These are phyloP conservation scores for Venturia canescens DNA, from an alignment of 1,140 invertebrate genomes.

Conservation along the genomic window DNA sequence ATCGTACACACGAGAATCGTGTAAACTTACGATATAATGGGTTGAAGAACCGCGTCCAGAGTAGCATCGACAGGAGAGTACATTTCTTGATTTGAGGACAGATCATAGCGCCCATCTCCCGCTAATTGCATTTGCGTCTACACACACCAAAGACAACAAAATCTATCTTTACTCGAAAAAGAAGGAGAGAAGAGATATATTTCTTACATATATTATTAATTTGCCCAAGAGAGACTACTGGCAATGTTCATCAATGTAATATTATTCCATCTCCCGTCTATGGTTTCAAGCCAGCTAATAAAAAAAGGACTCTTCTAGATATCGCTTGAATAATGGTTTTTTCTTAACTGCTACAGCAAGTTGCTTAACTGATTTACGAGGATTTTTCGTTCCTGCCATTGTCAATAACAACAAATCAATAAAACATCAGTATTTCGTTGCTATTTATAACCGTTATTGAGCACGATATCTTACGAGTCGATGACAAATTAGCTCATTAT, in stretches of 20 bases:
- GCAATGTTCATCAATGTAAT: background rate
- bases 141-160: conserved; percentile 69
- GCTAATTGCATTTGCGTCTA: conserved; percentile 76
- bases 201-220: background rate
- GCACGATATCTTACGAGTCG: background rate
- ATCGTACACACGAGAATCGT: conserved; percentile 27
- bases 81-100: conserved; percentile 74
- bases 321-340: background rate
- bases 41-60: conserved; percentile 75
- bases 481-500: background rate
- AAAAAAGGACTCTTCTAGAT: background rate
- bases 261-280: background rate
- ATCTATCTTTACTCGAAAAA: conserved; percentile 29
- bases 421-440: background rate
- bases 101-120: conserved; percentile 73
- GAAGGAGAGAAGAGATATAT: background rate
- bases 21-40: conserved; percentile 76
- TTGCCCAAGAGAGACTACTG: conserved; percentile 1
- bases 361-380: too few relatives aligned
- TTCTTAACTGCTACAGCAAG: too few relatives aligned
- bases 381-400: too few relatives aligned
- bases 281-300: background rate
- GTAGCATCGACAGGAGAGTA: conserved; percentile 72
- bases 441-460: background rate
- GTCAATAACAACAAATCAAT: too few relatives aligned